phyloP scores from a whole-genome alignment of 2,888 invertebrate species.

The Chymomyza procnemis region DNA sequence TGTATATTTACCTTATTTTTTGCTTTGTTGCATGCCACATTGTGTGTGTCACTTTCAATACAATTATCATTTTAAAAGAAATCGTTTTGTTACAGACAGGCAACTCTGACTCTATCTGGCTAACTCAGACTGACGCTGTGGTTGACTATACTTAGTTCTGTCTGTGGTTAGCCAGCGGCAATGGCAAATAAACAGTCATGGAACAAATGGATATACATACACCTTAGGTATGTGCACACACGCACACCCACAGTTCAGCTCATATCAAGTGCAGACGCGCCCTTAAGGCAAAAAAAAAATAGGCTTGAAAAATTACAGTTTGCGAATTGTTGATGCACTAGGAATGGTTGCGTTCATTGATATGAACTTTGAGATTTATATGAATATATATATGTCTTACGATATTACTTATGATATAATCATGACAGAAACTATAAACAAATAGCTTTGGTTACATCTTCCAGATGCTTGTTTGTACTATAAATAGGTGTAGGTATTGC shows the following conservation, averaged over 20 bases:
- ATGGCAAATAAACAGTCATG: not conserved
- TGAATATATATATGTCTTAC: too few relatives aligned
- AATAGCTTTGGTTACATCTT: too few relatives aligned
- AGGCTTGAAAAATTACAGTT: not conserved
- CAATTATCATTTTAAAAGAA: constrained; percentile 6
- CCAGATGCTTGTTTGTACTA: too few relatives aligned
- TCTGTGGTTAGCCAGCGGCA: not conserved
- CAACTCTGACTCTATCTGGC: not conserved
- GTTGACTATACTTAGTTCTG: not conserved
- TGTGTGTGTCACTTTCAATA: constrained; percentile 5
- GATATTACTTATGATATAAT: too few relatives aligned
- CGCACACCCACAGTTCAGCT: not conserved
- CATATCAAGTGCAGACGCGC: not conserved
- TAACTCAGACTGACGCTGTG: not conserved
- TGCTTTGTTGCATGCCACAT: not conserved
- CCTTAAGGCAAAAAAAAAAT: not conserved
- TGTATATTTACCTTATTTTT: too few relatives aligned
- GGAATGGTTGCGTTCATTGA: too few relatives aligned
- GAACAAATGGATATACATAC: not conserved
- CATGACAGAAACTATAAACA: too few relatives aligned
- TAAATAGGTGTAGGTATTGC: too few relatives aligned
- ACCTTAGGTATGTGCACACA: not conserved
- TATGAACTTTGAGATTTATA: too few relatives aligned
- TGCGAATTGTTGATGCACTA: not conserved
- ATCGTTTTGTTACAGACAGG: not conserved